Percentiles rank a stretch among this genome's conserved stretches.
phyloP scores from a whole-genome alignment of 1,140 invertebrate genomes.

The Caerostris extrusa region DNA sequence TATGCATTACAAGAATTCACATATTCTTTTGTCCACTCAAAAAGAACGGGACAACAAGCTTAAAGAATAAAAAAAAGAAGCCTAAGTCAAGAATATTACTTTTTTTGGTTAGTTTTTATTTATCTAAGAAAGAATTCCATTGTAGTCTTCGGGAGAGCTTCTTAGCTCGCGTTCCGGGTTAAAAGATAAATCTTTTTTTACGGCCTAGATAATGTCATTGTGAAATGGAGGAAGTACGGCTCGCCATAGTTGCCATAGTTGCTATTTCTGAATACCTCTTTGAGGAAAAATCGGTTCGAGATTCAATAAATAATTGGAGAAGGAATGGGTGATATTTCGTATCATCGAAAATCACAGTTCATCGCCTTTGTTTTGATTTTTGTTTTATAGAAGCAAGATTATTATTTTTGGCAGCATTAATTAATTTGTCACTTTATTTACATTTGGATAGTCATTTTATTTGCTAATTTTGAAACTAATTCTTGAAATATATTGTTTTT shows the following conservation, averaged over 20 bases:
- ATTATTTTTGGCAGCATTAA: too few species aligned
- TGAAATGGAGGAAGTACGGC: conserved; percentile 58
- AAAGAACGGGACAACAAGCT: background rate
- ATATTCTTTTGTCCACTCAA: conserved; percentile 50
- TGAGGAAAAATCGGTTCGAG: background rate
- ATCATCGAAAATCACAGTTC: too few species aligned
- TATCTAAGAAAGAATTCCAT: conserved; percentile 42
- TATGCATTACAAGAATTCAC: conserved; percentile 43
- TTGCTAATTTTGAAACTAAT: too few species aligned
- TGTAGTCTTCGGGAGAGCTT: conserved; percentile 19
- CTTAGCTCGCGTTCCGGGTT: conserved; percentile 39
- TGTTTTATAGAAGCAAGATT: background rate
- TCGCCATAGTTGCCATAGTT: conserved; percentile 40
- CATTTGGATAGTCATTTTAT: too few species aligned
- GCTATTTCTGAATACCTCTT: conserved; percentile 17
- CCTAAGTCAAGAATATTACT: conserved; percentile 17
- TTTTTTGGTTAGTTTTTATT: conserved; percentile 38
- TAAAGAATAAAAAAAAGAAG: conserved; percentile 44
- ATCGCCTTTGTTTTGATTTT: background rate
- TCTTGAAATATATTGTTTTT: too few species aligned
- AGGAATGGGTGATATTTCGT: background rate
- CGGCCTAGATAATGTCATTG: conserved; percentile 73
- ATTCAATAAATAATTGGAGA: conserved; percentile 38
- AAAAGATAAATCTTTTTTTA: conserved; percentile 74
- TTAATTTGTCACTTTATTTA: too few species aligned